Percentiles rank a stretch among this genome's conserved stretches.
Evolutionary conservation across 2,797 vertebrate species (phyloP).

Genomic region (Bovichtus variegatus): DNA sequence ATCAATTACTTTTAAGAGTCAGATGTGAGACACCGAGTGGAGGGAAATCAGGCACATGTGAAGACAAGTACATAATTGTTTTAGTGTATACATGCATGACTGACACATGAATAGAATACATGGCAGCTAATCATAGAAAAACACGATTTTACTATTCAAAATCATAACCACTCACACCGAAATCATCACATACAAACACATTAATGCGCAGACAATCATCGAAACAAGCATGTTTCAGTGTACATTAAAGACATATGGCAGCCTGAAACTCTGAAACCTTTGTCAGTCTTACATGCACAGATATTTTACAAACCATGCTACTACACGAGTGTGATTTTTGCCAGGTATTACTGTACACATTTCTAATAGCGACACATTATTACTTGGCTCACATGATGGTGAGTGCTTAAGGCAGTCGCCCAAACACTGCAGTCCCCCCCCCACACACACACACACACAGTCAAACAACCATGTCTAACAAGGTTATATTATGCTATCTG

Average conservation of each 20-base stretch:
- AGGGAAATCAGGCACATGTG: slow-evolving; percentile 16
- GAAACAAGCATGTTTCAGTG: neutral
- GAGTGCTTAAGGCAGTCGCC: slow-evolving; percentile 61
- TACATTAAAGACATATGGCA: neutral
- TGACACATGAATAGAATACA: neutral
- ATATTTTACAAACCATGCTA: slow-evolving; percentile 10
- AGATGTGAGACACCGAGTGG: slow-evolving; percentile 23
- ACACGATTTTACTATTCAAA: neutral
- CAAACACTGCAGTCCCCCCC: slow-evolving; percentile 67
- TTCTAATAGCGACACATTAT: slow-evolving; percentile 59
- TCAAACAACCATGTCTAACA: slow-evolving; percentile 58
- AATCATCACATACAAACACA: neutral
- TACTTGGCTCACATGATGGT: slow-evolving; percentile 53
- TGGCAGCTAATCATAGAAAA: neutral
- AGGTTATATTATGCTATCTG: slow-evolving; percentile 48
- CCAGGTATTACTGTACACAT: slow-evolving; percentile 65
- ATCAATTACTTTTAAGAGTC: slow-evolving; percentile 32
- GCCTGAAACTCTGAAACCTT: neutral
- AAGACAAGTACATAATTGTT: slow-evolving; percentile 1
- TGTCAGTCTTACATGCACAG: neutral
- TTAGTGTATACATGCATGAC: slow-evolving; percentile 5
- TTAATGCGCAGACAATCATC: neutral
- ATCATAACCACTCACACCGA: neutral
- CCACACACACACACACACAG: slow-evolving; percentile 48
- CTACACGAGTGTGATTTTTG: slow-evolving; percentile 11